Evolutionary conservation across 2,113 vertebrate genomes (phyloP).

Genomic region (Rhynchomys soricoides): DNA sequence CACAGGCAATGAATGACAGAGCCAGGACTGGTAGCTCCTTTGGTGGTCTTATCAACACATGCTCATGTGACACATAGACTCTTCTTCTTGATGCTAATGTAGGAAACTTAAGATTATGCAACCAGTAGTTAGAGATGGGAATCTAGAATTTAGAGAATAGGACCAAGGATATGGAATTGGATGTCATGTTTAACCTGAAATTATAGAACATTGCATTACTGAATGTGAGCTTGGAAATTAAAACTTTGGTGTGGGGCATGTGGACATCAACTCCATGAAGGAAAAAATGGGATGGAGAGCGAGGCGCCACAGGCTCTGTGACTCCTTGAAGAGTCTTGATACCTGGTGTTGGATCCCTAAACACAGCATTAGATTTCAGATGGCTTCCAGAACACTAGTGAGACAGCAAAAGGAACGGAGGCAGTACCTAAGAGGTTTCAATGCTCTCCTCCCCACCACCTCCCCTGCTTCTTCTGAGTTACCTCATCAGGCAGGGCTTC

Average conservation of each 20-base stretch:
- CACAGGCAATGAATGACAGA: not conserved
- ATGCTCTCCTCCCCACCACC: too few relatives aligned
- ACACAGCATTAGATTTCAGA: too few relatives aligned
- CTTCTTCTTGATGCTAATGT: not conserved
- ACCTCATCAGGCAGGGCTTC: too few relatives aligned
- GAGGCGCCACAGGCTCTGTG: too few relatives aligned
- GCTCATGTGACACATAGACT: not conserved
- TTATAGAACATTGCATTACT: not conserved
- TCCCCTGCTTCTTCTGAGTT: too few relatives aligned
- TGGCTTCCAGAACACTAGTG: too few relatives aligned
- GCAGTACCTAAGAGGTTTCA: too few relatives aligned
- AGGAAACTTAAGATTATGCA: not conserved
- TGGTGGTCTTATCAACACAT: not conserved
- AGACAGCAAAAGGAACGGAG: too few relatives aligned
- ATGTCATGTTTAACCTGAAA: not conserved
- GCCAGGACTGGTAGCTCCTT: not conserved
- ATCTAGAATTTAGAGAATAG: not conserved
- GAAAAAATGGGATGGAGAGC: too few relatives aligned
- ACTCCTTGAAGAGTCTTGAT: too few relatives aligned
- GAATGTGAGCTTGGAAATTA: conserved; percentile 13
- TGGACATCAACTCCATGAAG: too few relatives aligned
- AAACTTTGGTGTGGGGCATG: not conserved
- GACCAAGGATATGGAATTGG: not conserved
- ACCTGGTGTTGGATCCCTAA: too few relatives aligned
- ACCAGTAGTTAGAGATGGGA: not conserved